phyloP scores from a whole-genome alignment of 2,113 vertebrate genomes.

The Picathartes gymnocephalus region DNA sequence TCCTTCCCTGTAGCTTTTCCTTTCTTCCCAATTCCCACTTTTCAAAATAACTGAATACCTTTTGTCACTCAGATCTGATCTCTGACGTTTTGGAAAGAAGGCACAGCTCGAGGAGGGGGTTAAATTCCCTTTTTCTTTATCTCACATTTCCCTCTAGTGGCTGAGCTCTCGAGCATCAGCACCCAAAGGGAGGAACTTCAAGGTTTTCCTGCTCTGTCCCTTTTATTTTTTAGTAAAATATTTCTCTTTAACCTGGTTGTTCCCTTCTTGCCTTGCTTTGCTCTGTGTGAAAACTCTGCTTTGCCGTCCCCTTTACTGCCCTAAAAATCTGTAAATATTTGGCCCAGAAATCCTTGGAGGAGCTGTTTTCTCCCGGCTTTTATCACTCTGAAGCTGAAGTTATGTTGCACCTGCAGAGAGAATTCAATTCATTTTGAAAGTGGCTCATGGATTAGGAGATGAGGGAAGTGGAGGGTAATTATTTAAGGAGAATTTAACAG shows the following conservation, averaged over 20 bases:
- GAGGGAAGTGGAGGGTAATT: too few relatives aligned
- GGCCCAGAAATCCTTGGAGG: too few relatives aligned
- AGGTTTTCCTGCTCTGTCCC: not conserved
- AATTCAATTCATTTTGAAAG: too few relatives aligned
- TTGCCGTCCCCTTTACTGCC: not conserved
- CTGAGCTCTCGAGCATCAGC: not conserved
- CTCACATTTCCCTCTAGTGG: conserved; percentile 53
- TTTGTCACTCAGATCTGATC: not conserved
- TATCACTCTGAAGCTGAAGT: too few relatives aligned
- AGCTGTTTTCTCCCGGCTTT: too few relatives aligned
- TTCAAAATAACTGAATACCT: not conserved
- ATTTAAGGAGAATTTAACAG: too few relatives aligned
- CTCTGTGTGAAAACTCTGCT: not conserved
- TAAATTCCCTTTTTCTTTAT: not conserved
- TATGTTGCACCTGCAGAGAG: too few relatives aligned
- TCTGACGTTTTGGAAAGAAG: not conserved
- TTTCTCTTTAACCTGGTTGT: not conserved
- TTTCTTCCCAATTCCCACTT: not conserved
- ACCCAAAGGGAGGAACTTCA: not conserved
- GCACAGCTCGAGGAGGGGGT: not conserved
- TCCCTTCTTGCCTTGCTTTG: not conserved
- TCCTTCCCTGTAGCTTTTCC: not conserved
- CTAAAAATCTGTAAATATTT: too few relatives aligned
- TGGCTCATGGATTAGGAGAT: too few relatives aligned
- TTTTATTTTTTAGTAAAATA: not conserved